A percentile compares a stretch with the other conserved stretches of the same genome.
phyloP scores from a whole-genome alignment of 2,113 vertebrate genomes.

The Acrocephalus arundinaceus region DNA sequence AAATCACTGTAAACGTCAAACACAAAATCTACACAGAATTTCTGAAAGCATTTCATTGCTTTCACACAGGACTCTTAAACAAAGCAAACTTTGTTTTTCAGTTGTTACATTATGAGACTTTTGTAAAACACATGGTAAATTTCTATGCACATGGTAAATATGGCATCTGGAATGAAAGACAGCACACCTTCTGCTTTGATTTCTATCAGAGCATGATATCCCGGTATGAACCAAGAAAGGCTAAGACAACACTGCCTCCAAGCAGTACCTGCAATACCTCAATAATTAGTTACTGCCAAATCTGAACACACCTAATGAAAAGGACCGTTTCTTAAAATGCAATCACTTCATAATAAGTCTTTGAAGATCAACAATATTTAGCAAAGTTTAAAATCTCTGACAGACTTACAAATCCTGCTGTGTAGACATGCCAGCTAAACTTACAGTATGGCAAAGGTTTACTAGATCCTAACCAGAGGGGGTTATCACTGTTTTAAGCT shows the following conservation, averaged over 20 bases:
- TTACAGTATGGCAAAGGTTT: neutral
- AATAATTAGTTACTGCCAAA: neutral
- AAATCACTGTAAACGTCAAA: neutral
- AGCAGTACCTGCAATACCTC: neutral
- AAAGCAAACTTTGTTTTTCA: neutral
- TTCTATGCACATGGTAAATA: neutral
- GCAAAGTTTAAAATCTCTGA: neutral
- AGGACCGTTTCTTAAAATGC: neutral
- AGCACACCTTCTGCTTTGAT: neutral
- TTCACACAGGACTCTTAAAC: neutral
- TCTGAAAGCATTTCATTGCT: neutral
- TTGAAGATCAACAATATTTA: neutral
- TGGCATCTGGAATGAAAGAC: neutral
- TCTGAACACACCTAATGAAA: neutral
- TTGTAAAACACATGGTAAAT: neutral
- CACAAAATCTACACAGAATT: neutral
- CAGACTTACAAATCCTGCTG: neutral
- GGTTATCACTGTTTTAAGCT: neutral
- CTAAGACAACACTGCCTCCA: neutral
- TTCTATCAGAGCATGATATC: neutral
- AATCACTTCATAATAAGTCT: neutral
- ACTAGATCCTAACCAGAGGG: neutral
- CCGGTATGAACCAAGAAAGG: neutral
- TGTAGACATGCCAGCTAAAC: neutral
- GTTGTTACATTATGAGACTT: neutral